A percentile compares a stretch with the other conserved stretches of the same genome.
Conservation (phyloP, 2,113 vertebrate genomes). For the Herpetotheres cachinnans region DNA sequence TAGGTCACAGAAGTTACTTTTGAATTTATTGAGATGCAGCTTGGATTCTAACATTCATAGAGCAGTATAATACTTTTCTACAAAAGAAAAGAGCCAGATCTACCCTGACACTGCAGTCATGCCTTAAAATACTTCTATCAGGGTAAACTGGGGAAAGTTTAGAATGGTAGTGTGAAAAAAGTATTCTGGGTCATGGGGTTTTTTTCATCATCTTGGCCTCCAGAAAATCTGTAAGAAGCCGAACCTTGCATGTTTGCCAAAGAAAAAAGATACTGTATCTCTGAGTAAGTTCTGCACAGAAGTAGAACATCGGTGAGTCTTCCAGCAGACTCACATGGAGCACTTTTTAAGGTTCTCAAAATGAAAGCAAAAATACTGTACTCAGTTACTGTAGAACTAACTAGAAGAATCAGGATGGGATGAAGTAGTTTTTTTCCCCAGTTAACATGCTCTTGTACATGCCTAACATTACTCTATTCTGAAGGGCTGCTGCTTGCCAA, state of each 20-base stretch:
- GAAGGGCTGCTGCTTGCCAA: background rate
- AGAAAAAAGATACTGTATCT: background rate
- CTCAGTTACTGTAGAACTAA: background rate
- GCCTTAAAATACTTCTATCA: background rate
- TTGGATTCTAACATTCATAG: background rate
- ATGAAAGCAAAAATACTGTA: background rate
- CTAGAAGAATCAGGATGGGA: background rate
- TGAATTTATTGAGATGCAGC: background rate
- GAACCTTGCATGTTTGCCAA: background rate
- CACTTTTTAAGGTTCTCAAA: background rate
- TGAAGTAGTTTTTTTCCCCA: background rate
- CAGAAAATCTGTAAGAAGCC: background rate
- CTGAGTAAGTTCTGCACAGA: background rate
- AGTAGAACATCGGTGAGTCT: background rate
- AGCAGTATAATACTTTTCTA: background rate
- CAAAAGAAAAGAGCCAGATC: background rate
- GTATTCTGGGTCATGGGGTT: background rate
- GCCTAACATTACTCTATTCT: background rate
- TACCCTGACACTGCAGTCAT: background rate
- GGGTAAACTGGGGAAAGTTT: background rate
- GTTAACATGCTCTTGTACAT: background rate
- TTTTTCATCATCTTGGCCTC: background rate
- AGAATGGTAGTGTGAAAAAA: background rate
- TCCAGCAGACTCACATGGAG: background rate
- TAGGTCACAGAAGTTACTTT: background rate